phyloP scores from a whole-genome alignment of 2,888 invertebrate species.

The Petrolisthes manimaculis region DNA sequence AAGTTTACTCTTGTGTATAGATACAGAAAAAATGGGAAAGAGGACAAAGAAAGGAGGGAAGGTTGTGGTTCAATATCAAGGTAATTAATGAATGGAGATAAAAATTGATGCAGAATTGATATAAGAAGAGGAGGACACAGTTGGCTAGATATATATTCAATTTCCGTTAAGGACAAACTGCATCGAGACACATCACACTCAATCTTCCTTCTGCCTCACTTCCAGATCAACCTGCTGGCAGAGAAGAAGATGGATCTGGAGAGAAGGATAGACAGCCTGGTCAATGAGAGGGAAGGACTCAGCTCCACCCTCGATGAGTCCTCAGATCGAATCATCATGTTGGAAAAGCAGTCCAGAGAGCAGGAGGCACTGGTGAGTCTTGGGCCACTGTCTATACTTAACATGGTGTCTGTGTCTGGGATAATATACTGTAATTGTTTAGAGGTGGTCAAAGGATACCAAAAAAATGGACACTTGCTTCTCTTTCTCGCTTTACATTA shows the following conservation, averaged over 20 bases:
- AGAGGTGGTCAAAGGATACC: too few species aligned
- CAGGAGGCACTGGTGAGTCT: constrained; percentile 78
- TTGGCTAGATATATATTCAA: not conserved
- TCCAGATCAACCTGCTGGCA: constrained; percentile 81
- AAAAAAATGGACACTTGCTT: too few species aligned
- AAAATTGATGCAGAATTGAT: not conserved
- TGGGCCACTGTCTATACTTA: not conserved
- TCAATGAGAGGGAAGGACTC: constrained; percentile 85
- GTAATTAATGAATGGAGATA: not conserved
- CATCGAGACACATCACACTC: not conserved
- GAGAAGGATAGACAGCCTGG: constrained; percentile 80
- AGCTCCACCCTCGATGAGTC: constrained; percentile 88
- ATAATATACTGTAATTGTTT: not conserved
- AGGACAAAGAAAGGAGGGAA: too few species aligned
- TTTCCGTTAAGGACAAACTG: not conserved
- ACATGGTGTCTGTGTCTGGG: not conserved
- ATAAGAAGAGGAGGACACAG: not conserved
- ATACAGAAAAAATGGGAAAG: too few species aligned
- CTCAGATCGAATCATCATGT: constrained; percentile 85
- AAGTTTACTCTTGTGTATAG: too few species aligned
- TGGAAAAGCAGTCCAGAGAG: constrained; percentile 84
- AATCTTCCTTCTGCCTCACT: not conserved
- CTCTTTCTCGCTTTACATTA: too few species aligned
- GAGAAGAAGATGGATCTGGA: constrained; percentile 89
- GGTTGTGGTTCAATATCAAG: too few species aligned